Evolutionary conservation across 2,797 vertebrate genomes (phyloP).

Genomic region (Falco columbarius): DNA sequence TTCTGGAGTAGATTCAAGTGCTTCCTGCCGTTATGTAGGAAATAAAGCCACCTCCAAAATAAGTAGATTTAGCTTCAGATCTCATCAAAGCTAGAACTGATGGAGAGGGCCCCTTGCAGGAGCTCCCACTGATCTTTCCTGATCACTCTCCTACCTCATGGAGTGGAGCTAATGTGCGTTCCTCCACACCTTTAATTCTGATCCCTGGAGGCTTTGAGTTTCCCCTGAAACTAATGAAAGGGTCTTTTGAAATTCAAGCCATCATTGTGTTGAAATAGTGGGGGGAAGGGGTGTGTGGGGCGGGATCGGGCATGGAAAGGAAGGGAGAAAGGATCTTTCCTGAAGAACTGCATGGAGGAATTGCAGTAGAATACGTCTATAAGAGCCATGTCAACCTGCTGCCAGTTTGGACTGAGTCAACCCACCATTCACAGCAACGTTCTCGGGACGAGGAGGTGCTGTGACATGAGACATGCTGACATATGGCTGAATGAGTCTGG

Average conservation of each 20-base stretch:
- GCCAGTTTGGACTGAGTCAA: background rate
- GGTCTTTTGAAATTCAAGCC: conserved; percentile 28
- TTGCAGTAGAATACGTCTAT: background rate
- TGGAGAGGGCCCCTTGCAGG: background rate
- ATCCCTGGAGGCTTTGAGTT: conserved; percentile 26
- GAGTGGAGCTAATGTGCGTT: background rate
- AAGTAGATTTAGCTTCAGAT: background rate
- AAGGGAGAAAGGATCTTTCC: background rate
- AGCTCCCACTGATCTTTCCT: background rate
- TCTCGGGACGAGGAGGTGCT: background rate
- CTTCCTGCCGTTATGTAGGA: conserved; percentile 19
- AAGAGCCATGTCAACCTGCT: background rate
- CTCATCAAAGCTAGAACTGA: background rate
- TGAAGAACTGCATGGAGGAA: background rate
- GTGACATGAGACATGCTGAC: background rate
- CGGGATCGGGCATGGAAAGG: background rate
- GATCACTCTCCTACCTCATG: background rate
- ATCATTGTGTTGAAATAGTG: background rate
- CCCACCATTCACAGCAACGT: background rate
- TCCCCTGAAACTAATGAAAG: conserved; percentile 10
- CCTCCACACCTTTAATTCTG: conserved; percentile 12
- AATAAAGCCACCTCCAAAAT: background rate
- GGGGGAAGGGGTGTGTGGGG: background rate
- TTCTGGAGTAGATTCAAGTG: background rate
- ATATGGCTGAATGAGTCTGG: background rate